phyloP scores from a whole-genome alignment of 2,113 vertebrate genomes.

The Protobothrops flavoviridis region DNA sequence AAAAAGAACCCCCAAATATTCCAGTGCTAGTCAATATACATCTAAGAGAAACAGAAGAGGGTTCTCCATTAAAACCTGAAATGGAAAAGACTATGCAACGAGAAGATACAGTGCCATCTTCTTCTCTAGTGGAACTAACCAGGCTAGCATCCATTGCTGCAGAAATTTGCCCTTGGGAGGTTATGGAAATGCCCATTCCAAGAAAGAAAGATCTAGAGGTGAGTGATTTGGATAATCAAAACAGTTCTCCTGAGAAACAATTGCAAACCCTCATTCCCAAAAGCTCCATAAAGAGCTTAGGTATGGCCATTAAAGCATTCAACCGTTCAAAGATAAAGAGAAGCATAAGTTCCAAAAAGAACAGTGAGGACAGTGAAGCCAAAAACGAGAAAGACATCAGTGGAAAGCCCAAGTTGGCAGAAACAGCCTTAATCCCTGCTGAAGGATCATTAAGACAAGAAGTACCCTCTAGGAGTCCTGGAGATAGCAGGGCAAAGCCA shows the following conservation, averaged over 20 bases:
- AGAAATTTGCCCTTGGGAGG: constrained; percentile 58
- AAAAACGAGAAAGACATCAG: not conserved
- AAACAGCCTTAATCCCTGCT: rapidly evolving
- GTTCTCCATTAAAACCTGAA: constrained; percentile 41
- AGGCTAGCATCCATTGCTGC: not conserved
- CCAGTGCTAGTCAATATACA: constrained; percentile 19
- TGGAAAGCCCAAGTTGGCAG: not conserved
- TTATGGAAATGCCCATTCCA: constrained; percentile 42
- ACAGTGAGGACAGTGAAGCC: constrained; percentile 18
- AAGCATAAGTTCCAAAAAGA: constrained; percentile 42
- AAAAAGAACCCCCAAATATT: not conserved
- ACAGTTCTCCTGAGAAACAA: constrained; percentile 23
- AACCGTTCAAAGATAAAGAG: constrained; percentile 50
- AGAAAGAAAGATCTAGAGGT: not conserved
- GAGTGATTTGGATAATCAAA: not conserved
- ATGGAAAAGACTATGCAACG: not conserved
- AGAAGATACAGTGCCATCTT: rapidly evolving
- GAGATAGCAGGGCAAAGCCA: constrained; percentile 10
- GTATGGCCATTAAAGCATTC: constrained; percentile 68
- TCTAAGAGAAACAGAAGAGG: constrained; percentile 51
- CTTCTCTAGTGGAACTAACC: rapidly evolving
- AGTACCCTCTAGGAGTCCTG: not conserved
- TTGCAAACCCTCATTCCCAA: constrained; percentile 18
- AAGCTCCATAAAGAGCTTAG: constrained; percentile 56
- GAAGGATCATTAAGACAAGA: not conserved